Evolutionary conservation across 2,113 vertebrate genomes (phyloP).

Genomic region (Psettodes erumei): DNA sequence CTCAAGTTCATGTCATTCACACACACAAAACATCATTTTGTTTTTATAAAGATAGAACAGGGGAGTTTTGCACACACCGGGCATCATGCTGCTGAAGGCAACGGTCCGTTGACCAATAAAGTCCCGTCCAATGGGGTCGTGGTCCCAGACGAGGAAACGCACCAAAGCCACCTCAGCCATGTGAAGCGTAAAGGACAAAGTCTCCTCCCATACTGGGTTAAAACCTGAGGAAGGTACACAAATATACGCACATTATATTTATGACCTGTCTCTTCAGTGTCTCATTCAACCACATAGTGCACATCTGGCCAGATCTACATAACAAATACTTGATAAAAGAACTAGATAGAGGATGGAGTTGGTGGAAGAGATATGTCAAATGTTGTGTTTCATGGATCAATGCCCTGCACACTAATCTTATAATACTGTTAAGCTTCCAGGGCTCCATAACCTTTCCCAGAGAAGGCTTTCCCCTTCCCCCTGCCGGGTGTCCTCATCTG

Average conservation of each 20-base stretch:
- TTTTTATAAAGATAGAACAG: neutral
- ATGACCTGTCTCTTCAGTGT: neutral
- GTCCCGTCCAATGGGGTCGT: slow-evolving; percentile 96
- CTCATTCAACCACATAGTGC: neutral
- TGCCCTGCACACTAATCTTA: slow-evolving; percentile 36
- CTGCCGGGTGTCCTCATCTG: slow-evolving; percentile 28
- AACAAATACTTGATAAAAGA: too few relatives aligned
- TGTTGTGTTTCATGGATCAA: slow-evolving; percentile 34
- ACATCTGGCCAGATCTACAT: neutral
- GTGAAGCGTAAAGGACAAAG: slow-evolving; percentile 94
- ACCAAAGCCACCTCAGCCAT: slow-evolving; percentile 96
- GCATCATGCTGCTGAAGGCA: slow-evolving; percentile 94
- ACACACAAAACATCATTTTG: neutral
- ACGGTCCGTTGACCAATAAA: slow-evolving; percentile 97
- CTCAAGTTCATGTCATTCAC: slow-evolving; percentile 11
- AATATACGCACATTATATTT: neutral
- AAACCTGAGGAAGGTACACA: slow-evolving; percentile 84
- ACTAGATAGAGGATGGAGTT: neutral
- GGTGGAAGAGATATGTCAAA: slow-evolving; percentile 15
- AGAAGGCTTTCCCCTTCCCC: slow-evolving; percentile 22
- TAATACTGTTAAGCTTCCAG: slow-evolving; percentile 29
- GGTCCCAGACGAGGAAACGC: slow-evolving; percentile 97
- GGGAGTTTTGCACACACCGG: slow-evolving; percentile 84
- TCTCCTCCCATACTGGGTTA: slow-evolving; percentile 99
- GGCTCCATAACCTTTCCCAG: slow-evolving; percentile 51